A percentile compares a stretch with the other conserved stretches of the same genome.
These are phyloP conservation scores for Xiphophorus maculatus DNA, from an alignment of 2,113 vertebrate species.

Conservation along the genomic window DNA sequence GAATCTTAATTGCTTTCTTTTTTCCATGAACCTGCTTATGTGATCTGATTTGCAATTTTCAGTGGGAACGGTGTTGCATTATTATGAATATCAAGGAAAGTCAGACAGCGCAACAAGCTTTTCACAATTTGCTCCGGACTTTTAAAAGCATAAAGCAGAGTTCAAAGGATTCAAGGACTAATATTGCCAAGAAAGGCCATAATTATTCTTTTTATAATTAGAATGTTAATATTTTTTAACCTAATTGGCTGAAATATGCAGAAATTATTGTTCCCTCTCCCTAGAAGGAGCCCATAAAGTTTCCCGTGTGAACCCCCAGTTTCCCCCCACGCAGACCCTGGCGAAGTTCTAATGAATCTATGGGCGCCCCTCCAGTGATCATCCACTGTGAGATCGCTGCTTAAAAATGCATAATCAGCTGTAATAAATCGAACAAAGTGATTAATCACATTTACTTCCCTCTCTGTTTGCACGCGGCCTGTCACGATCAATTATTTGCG, in stretches of 20 bases:
- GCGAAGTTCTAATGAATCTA: conserved; percentile 52
- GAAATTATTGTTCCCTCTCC: not conserved
- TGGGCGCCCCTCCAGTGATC: conserved; percentile 45
- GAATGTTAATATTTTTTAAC: conserved; percentile 1
- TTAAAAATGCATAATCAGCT: conserved; percentile 74
- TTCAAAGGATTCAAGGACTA: conserved; percentile 47
- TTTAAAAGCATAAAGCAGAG: conserved; percentile 33
- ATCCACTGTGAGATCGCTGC: conserved; percentile 52
- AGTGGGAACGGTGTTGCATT: conserved; percentile 79
- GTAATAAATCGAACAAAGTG: conserved; percentile 84
- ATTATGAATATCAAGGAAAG: conserved; percentile 74
- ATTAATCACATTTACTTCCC: conserved; percentile 92
- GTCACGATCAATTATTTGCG: conserved; percentile 94
- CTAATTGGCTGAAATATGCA: conserved; percentile 9
- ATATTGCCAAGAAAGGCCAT: conserved; percentile 36
- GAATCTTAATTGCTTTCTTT: conserved; percentile 88
- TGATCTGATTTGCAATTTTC: conserved; percentile 84
- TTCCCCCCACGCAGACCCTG: conserved; percentile 27
- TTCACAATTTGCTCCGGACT: conserved; percentile 40
- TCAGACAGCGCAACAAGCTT: conserved; percentile 59
- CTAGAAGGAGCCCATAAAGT: not conserved
- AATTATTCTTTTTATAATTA: conserved; percentile 37
- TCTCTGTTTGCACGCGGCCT: conserved; percentile 87
- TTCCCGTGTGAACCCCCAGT: not conserved
- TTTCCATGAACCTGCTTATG: conserved; percentile 76